These are phyloP conservation scores for Brachionus angularis DNA, from an alignment of 1,140 invertebrate species.

Conservation along the genomic window DNA sequence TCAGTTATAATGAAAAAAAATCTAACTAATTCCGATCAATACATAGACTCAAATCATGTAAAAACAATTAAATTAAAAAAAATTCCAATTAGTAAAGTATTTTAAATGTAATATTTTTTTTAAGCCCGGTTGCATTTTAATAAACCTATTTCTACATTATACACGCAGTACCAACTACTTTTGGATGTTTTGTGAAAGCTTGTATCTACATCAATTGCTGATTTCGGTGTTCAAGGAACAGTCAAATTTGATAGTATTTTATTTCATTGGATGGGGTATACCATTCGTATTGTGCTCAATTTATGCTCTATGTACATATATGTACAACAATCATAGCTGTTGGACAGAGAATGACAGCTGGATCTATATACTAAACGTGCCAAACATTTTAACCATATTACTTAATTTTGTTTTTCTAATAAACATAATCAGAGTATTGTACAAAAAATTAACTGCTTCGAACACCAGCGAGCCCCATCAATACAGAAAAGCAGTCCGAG, in stretches of 20 bases:
- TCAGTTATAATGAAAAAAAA: slow-evolving; percentile 36
- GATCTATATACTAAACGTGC: slow-evolving; percentile 2
- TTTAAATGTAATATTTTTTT: neutral
- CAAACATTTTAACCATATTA: slow-evolving; percentile 36
- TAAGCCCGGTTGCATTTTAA: slow-evolving; percentile 19
- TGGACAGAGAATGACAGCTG: slow-evolving; percentile 12
- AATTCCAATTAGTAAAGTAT: neutral
- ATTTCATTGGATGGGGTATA: slow-evolving; percentile 42
- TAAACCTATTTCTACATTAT: slow-evolving; percentile 32
- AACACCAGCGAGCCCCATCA: slow-evolving; percentile 16
- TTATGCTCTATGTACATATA: slow-evolving; percentile 1
- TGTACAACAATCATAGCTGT: slow-evolving; percentile 21
- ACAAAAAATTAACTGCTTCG: slow-evolving; percentile 16
- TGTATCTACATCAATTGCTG: slow-evolving; percentile 19
- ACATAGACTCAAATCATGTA: slow-evolving; percentile 39
- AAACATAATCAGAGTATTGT: slow-evolving; percentile 16
- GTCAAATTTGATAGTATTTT: neutral
- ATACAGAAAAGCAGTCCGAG: slow-evolving; percentile 33
- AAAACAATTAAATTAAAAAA: neutral
- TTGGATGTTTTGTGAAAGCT: slow-evolving; percentile 40
- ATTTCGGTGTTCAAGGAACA: slow-evolving; percentile 40
- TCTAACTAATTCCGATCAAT: neutral
- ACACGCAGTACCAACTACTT: slow-evolving; percentile 38
- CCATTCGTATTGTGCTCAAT: neutral
- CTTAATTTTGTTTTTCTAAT: slow-evolving; percentile 36